Percentiles rank a stretch among this genome's conserved stretches.
These are phyloP conservation scores for Actias luna DNA, from an alignment of 2,888 invertebrate genomes.

Conservation along the genomic window DNA sequence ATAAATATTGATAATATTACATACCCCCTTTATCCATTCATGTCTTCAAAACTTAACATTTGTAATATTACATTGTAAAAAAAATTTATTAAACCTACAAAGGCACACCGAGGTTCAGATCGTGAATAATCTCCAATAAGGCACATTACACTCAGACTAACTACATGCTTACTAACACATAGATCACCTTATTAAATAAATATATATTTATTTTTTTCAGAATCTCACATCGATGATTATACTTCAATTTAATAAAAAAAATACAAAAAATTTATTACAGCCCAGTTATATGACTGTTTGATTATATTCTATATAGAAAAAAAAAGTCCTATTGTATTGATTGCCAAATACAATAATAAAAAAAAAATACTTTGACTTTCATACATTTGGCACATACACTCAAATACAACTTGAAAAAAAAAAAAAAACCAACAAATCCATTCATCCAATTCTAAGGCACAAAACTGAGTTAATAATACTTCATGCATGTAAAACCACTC, in stretches of 20 bases:
- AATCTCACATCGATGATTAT: too few species aligned
- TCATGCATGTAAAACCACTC: conserved; percentile 13
- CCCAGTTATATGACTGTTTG: too few species aligned
- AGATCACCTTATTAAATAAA: too few species aligned
- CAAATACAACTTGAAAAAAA: too few species aligned
- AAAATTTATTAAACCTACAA: conserved; percentile 42
- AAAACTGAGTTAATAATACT: conserved; percentile 9
- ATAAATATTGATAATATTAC: too few species aligned
- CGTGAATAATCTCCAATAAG: conserved; percentile 68
- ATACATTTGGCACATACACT: not conserved
- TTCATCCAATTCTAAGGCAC: not conserved
- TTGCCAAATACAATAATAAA: not conserved
- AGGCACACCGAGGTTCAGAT: conserved; percentile 69
- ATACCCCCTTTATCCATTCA: too few species aligned
- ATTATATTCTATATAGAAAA: too few species aligned
- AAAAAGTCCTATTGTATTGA: too few species aligned
- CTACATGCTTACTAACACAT: not conserved
- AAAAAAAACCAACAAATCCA: too few species aligned
- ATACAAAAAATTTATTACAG: too few species aligned
- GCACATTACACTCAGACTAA: conserved; percentile 53
- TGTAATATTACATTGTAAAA: not conserved
- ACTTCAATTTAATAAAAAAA: too few species aligned
- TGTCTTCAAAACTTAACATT: not conserved
- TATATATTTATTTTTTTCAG: too few species aligned
- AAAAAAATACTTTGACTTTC: not conserved